These are phyloP conservation scores for Pangasius krempfi DNA, from an alignment of 2,797 vertebrate species.

Conservation along the genomic window DNA sequence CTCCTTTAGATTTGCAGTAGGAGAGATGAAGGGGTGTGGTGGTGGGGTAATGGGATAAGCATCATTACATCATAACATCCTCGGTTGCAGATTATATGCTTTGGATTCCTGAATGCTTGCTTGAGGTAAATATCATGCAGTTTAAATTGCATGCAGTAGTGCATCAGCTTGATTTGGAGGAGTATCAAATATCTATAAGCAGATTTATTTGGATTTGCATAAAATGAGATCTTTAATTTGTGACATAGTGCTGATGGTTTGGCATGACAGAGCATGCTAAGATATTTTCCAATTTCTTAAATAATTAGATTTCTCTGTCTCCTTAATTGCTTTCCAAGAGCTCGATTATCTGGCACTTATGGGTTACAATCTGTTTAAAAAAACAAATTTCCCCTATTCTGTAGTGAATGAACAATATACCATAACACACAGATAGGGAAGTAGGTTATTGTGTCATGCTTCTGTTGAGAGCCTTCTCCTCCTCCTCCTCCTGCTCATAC, in stretches of 20 bases:
- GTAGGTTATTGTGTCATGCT: conserved; percentile 80
- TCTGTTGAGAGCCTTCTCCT: conserved; percentile 62
- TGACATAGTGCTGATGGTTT: neutral
- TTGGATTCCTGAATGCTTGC: neutral
- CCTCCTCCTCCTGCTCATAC: conserved; percentile 52
- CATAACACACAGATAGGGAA: conserved; percentile 56
- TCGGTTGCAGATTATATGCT: neutral
- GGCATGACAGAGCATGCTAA: neutral
- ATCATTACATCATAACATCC: conserved; percentile 21
- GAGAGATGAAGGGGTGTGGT: conserved; percentile 32
- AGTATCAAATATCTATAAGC: neutral
- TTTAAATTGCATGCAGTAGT: neutral
- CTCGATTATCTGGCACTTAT: neutral
- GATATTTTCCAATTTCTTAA: neutral
- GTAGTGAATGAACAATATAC: neutral
- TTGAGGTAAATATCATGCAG: neutral
- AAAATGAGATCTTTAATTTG: neutral
- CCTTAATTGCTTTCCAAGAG: neutral
- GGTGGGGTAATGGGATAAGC: neutral
- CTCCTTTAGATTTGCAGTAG: neutral
- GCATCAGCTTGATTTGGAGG: neutral
- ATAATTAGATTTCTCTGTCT: neutral
- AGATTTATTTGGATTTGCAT: neutral
- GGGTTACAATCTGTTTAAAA: neutral
- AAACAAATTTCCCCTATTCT: neutral